Conservation (phyloP, 1,140 invertebrate species). For the Hirudo medicinalis region DNA sequence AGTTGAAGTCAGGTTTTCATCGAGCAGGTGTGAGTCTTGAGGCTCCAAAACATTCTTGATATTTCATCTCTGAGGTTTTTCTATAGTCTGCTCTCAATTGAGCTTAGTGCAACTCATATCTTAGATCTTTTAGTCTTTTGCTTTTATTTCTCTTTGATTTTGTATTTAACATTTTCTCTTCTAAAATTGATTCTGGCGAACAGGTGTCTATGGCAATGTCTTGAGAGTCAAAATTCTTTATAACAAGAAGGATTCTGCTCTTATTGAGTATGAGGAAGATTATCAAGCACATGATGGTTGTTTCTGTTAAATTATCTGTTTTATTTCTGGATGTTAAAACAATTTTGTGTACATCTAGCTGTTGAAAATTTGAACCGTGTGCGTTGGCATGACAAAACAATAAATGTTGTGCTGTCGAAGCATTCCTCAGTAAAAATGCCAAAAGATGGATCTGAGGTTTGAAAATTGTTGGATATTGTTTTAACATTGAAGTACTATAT, state of each 20-base stretch:
- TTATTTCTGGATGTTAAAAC: not conserved
- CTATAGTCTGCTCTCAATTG: no score
- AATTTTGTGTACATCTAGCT: not conserved
- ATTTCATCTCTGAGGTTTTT: no score
- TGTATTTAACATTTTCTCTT: no score
- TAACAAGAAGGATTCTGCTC: constrained; percentile 95
- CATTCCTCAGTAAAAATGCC: constrained; percentile 95
- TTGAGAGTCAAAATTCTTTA: constrained; percentile 94
- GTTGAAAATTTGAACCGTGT: constrained; percentile 5
- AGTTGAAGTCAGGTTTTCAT: no score
- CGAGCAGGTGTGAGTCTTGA: no score
- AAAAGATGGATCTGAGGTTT: constrained; percentile 68
- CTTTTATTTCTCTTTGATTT: no score
- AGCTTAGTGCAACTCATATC: no score
- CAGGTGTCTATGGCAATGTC: constrained; percentile 71
- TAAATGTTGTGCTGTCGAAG: constrained; percentile 92
- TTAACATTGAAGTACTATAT: not conserved
- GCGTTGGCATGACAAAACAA: constrained; percentile 58
- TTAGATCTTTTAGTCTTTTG: no score
- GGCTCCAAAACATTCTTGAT: no score
- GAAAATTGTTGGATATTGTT: not conserved
- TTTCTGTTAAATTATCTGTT: constrained; percentile 22
- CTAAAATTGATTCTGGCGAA: not conserved
- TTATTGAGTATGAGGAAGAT: constrained; percentile 82
- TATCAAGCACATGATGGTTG: constrained; percentile 24